Base-by-base conservation (phyloP, 2,888 invertebrate species). In the Lagria hirta region DNA sequence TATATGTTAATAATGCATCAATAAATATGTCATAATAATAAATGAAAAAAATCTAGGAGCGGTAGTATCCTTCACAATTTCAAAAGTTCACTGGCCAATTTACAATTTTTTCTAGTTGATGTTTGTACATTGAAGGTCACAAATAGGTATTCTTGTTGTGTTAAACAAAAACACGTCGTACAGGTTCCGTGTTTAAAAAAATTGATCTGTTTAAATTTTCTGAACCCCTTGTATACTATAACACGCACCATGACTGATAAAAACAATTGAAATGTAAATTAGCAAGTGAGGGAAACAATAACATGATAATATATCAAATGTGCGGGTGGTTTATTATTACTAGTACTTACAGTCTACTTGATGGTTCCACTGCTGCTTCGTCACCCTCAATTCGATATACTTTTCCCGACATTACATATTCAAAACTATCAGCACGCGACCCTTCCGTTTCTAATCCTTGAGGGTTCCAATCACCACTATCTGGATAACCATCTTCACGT, bases 331-430 rank as follows among this genome's bases (percentile, higher is more conserved):
- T 20, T 21, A 21, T 37, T 28, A 37, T 28, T 27, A 27, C 16
- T 23, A 21, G 21, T 60, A 71, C 72, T 72, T 59, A 86, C 73
- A 97, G 73, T 65, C 94, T 78, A 16, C 91, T 86, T 4, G 88
- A 86, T 0, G 89, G 85, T 66, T 93, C 91, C 66, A 84, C 85
- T 6, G 87, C 84, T 10, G 83, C 86, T 61, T 98, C 97, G 61
- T 98, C 98, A 11, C 97, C 97, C 73, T 99, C 98, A 68, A 99
- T 94, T 72, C 80, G 75, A 74, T 95, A 96, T 54, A 96, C 88
- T 73, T 94, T 94, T 10, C 99, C 99, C 55, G 90, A 94, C 98
- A 99, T 99, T 30, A 99, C 97, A 75, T 99, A 99, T 70, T 99
- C 98, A 66, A 98, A 99, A 64, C 93, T 92, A 70, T 97, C 96